A percentile compares a stretch with the other conserved stretches of the same genome.
These are phyloP conservation scores for Acanthurus leucopareius DNA, from an alignment of 2,797 vertebrate species.

Conservation along the genomic window DNA sequence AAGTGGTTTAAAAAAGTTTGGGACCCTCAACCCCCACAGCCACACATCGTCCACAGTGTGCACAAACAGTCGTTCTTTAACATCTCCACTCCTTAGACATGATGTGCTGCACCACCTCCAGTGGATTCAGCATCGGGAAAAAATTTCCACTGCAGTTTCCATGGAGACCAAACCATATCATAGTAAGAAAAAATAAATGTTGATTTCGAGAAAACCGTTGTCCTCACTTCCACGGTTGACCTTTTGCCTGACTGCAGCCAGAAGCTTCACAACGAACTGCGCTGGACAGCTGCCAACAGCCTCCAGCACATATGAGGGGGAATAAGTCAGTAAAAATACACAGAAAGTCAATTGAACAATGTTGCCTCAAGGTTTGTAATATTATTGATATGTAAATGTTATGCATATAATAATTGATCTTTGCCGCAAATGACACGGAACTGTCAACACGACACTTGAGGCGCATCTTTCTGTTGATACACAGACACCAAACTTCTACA, in stretches of 20 bases:
- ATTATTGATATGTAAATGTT: conserved; percentile 43
- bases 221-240: conserved; percentile 59
- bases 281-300: conserved; percentile 51
- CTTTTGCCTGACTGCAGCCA: conserved; percentile 52
- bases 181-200: conserved; percentile 72
- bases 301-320: conserved; percentile 11
- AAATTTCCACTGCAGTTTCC: conserved; percentile 73
- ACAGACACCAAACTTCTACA: neutral
- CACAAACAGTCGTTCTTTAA: conserved; percentile 40
- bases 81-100: conserved; percentile 53
- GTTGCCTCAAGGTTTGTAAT: conserved; percentile 7
- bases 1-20: conserved; percentile 22
- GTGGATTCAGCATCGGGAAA: conserved; percentile 43
- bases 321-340: neutral
- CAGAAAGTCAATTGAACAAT: conserved; percentile 10
- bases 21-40: conserved; percentile 19
- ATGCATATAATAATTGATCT: conserved; percentile 28
- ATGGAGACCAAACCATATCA: conserved; percentile 78
- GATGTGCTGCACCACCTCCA: conserved; percentile 69
- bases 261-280: conserved; percentile 30
- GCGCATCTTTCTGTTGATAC: neutral
- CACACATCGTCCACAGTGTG: neutral
- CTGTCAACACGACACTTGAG: neutral
- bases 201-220: conserved; percentile 63
- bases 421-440: neutral